Evolutionary conservation across 2,797 vertebrate genomes (phyloP).

Genomic region (Lindbergichthys nudifrons): DNA sequence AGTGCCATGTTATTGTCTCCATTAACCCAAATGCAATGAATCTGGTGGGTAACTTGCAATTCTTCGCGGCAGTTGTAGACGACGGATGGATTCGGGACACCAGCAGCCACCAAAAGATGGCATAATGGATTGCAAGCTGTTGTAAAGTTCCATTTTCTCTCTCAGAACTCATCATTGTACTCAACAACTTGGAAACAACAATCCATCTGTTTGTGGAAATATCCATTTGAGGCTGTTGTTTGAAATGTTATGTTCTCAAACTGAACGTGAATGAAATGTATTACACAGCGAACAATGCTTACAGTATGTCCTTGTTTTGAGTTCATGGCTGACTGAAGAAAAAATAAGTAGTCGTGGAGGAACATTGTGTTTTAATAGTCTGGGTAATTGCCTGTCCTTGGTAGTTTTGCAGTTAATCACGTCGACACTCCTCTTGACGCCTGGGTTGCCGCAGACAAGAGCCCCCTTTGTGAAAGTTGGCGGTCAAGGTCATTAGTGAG

Average conservation of each 20-base stretch:
- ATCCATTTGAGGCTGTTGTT: constrained; percentile 6
- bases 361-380: constrained; percentile 18
- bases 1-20: constrained; percentile 34
- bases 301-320: constrained; percentile 7
- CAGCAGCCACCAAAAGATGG: constrained; percentile 1
- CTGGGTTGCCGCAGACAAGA: constrained; percentile 24
- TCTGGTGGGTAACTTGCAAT: constrained; percentile 21
- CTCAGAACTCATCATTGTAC: constrained; percentile 21
- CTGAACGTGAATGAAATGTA: neutral
- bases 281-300: neutral
- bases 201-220: constrained; percentile 28
- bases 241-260: constrained; percentile 20
- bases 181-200: constrained; percentile 5
- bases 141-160: constrained; percentile 24
- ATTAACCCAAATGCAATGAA: constrained; percentile 36
- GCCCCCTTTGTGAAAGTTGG: constrained; percentile 41
- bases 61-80: constrained; percentile 20
- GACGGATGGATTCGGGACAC: constrained; percentile 35
- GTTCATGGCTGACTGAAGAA: neutral
- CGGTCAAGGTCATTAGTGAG: constrained; percentile 71
- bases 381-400: constrained; percentile 41
- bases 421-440: constrained; percentile 25
- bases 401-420: constrained; percentile 49
- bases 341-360: neutral
- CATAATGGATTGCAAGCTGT: constrained; percentile 15